phyloP scores from a whole-genome alignment of 2,797 vertebrate genomes.

The Novumbra hubbsi region DNA sequence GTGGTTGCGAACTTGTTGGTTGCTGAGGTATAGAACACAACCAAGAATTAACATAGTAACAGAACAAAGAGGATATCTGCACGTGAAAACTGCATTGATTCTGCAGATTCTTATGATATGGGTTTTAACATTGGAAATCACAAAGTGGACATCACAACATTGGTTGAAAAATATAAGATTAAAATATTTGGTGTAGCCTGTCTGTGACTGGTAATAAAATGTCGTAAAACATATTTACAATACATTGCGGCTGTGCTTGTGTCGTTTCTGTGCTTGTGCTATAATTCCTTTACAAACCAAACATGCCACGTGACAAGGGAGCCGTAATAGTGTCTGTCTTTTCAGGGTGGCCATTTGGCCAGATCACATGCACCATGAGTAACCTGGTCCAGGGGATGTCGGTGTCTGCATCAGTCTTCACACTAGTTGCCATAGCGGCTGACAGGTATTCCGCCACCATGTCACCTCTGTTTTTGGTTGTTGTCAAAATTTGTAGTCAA shows the following conservation, averaged over 20 bases:
- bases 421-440: slow-evolving; percentile 54
- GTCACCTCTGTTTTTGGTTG: not conserved
- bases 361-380: slow-evolving; percentile 56
- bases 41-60: no score
- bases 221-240: not conserved
- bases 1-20: no score
- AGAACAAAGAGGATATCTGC: no score
- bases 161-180: not conserved
- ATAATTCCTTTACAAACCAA: not conserved
- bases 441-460: slow-evolving; percentile 48
- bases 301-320: not conserved
- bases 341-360: slow-evolving; percentile 59
- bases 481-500: not conserved
- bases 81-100: no score
- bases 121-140: no score
- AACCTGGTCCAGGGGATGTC: slow-evolving; percentile 58
- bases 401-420: slow-evolving; percentile 58
- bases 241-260: not conserved
- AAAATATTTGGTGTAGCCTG: not conserved
- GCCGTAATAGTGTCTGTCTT: not conserved
- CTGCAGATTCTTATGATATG: no score
- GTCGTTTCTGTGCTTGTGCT: not conserved
- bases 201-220: no score
- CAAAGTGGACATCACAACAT: no score
- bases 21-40: no score